These are phyloP conservation scores for Coenonympha arcania DNA, from an alignment of 2,888 invertebrate genomes.

Conservation along the genomic window DNA sequence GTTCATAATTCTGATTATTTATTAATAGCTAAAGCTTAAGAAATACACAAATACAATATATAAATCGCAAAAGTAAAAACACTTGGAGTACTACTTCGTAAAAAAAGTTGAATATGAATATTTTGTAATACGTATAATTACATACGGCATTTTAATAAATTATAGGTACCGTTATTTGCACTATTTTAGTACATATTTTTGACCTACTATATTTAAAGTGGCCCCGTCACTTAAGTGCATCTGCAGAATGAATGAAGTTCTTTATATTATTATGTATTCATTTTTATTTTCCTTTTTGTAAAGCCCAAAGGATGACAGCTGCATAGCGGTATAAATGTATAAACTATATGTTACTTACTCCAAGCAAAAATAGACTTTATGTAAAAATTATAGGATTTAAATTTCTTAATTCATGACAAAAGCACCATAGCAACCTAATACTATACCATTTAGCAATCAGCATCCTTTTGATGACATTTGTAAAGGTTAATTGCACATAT, in stretches of 20 bases:
- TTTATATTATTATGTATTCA: neutral
- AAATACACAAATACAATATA: too few relatives aligned
- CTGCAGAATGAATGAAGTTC: conserved; percentile 6
- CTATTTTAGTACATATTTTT: neutral
- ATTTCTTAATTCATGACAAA: neutral
- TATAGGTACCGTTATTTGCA: neutral
- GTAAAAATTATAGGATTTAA: neutral
- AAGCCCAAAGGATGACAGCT: conserved; percentile 3
- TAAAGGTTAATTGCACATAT: conserved; percentile 28
- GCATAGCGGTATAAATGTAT: conserved; percentile 1
- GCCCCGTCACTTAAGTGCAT: conserved; percentile 2
- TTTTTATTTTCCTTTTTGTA: conserved; percentile 3
- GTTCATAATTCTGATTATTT: neutral
- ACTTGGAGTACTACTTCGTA: too few relatives aligned
- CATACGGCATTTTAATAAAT: too few relatives aligned
- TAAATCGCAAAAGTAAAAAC: too few relatives aligned
- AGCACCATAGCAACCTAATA: neutral
- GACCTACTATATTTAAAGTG: too few relatives aligned
- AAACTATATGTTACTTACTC: neutral
- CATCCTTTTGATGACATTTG: conserved; percentile 29
- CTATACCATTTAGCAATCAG: conserved; percentile 21
- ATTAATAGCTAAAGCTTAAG: too few relatives aligned
- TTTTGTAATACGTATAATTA: too few relatives aligned
- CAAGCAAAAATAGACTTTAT: neutral
- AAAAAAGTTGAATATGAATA: too few relatives aligned